Conservation (phyloP, 2,888 invertebrate species). For the Melanostoma mellinum region DNA sequence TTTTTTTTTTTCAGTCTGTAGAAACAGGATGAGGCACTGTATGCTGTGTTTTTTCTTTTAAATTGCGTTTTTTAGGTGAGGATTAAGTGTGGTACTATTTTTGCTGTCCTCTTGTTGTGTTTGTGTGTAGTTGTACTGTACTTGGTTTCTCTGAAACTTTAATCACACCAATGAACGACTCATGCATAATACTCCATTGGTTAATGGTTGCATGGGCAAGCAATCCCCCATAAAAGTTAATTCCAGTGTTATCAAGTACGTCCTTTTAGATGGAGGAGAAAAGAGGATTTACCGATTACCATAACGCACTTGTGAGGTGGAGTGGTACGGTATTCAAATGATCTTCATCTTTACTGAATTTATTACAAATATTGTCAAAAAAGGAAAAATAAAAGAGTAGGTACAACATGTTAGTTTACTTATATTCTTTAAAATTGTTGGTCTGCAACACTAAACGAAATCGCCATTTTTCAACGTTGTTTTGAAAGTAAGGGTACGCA, state of each 20-base stretch:
- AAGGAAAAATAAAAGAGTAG: too few species aligned
- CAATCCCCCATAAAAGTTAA: conserved; percentile 58
- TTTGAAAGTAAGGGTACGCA: too few species aligned
- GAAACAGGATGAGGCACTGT: background rate
- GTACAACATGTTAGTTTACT: too few species aligned
- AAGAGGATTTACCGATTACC: conserved; percentile 3
- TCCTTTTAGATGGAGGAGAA: conserved; percentile 24
- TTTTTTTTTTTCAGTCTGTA: background rate
- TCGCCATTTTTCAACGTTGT: too few species aligned
- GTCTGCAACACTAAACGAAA: too few species aligned
- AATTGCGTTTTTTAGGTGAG: conserved; percentile 38
- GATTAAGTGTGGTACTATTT: conserved; percentile 21
- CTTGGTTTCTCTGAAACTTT: background rate
- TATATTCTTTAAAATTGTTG: too few species aligned
- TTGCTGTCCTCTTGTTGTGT: conserved; percentile 4
- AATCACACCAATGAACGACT: conserved; percentile 36
- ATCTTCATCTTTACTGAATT: too few species aligned
- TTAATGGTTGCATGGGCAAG: conserved; percentile 48
- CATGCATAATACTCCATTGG: conserved; percentile 61
- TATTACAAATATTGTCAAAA: too few species aligned
- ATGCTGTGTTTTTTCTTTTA: conserved; percentile 33
- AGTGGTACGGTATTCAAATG: too few species aligned
- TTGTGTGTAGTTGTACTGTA: background rate
- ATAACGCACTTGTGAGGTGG: too few species aligned
- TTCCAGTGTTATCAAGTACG: conserved; percentile 49